phyloP scores from a whole-genome alignment of 2,113 vertebrate genomes.

The Bubo scandiacus region DNA sequence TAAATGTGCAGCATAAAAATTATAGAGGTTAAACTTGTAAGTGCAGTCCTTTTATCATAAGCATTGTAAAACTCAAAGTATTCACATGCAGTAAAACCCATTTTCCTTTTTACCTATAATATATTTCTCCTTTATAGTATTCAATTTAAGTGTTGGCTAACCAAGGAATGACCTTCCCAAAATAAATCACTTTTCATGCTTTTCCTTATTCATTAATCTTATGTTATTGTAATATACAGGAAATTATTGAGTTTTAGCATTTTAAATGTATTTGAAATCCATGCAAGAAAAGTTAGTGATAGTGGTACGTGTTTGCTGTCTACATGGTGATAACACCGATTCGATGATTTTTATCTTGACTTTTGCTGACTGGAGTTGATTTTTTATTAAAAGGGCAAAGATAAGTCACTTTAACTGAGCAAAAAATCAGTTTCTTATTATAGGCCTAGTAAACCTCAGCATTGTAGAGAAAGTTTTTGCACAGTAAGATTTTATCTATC shows the following conservation, averaged over 20 bases:
- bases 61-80: constrained; percentile 26
- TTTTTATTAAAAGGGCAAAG: constrained; percentile 58
- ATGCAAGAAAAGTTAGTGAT: background rate
- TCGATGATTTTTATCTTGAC: constrained; percentile 42
- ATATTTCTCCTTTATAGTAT: constrained; percentile 30
- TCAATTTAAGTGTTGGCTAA: constrained; percentile 13
- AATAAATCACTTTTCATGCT: constrained; percentile 37
- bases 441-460: background rate
- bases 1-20: constrained; percentile 26
- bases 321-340: background rate
- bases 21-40: constrained; percentile 25
- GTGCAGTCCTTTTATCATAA: constrained; percentile 33
- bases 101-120: constrained; percentile 15
- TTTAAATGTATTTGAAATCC: constrained; percentile 43
- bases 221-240: background rate
- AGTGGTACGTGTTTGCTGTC: background rate
- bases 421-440: constrained; percentile 52
- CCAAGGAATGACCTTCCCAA: constrained; percentile 35
- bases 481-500: constrained; percentile 43
- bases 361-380: constrained; percentile 47
- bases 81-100: constrained; percentile 38
- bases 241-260: constrained; percentile 28
- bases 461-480: background rate
- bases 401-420: constrained; percentile 51
- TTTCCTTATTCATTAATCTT: constrained; percentile 29